Conservation (phyloP, 2,113 vertebrate species). For the Nettapus auritus region DNA sequence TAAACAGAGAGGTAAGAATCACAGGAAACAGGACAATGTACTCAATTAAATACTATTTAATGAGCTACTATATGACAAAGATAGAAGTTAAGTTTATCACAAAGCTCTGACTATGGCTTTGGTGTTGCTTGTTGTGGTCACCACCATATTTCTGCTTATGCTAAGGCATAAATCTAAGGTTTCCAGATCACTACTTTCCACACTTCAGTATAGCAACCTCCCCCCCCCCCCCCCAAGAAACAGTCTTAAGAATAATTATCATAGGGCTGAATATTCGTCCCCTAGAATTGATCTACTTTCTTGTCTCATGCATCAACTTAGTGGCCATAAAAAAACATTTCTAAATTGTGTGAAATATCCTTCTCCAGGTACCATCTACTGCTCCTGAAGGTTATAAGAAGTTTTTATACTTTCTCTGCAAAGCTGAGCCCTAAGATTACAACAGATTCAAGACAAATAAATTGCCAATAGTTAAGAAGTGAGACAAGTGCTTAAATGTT, state of each 20-base stretch:
- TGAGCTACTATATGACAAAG: background rate
- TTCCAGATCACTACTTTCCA: background rate
- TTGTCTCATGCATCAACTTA: background rate
- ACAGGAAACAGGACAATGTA: background rate
- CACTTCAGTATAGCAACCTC: background rate
- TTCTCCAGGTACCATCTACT: background rate
- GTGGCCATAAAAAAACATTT: background rate
- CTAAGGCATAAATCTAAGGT: background rate
- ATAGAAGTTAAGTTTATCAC: background rate
- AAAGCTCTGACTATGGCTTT: background rate
- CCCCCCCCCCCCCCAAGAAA: background rate
- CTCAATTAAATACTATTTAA: background rate
- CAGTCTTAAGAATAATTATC: background rate
- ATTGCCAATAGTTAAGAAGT: background rate
- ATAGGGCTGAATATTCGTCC: background rate
- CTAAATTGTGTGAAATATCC: background rate
- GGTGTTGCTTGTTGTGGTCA: background rate
- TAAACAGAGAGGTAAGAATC: background rate
- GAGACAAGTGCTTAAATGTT: background rate
- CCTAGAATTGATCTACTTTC: background rate
- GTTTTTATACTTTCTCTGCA: background rate
- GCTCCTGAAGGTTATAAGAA: background rate
- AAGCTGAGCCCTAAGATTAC: background rate
- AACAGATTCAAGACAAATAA: background rate
- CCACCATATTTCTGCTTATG: fast-evolving